Base-by-base conservation (phyloP, 2,888 invertebrate species). In the Tetragnatha montana region DNA sequence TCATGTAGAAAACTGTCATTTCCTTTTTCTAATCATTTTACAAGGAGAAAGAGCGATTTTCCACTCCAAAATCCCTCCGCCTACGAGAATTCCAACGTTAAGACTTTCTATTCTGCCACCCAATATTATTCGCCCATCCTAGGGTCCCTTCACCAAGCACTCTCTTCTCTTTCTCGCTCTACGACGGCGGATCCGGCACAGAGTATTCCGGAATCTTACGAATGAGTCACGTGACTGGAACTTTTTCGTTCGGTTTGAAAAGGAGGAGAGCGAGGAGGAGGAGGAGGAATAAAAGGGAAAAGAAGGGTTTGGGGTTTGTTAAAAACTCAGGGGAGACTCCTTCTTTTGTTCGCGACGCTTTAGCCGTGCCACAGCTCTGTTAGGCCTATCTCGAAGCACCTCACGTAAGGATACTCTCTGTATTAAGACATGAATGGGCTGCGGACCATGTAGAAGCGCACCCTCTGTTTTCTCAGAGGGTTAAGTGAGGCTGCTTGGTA, bases 261-360 rank as follows among this genome's bases (percentile, higher is more conserved):
- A 70, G 60, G 12, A 51, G 21, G 17, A 51, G n/a, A 17, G 74
- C 47, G 19, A 71, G 21, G 21, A 21, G 51, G 7, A 73, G n/a
- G 60, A 75, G 17, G 69, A 78, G 12, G 68, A 81, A 75, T 80
- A 75, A 70, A 49, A 49, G 71, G 71, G 81, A 89, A 84, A 85
- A 74, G 83, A 89, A 83, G 89, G 89, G 84, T 87, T 87, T 75
- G 87, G 87, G 81, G 80, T 88, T 89, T 89, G 84, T 89, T 89
- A 89, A 89, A 88, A 89, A 89, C 89, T 89, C 89, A 50, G 47
- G 89, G 89, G 84, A 89, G 84, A 76, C 73, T 83, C 74, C 51
- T 84, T 84, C 35, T 81, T 81, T 87, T 81, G 87, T 85, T 84
- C 84, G 70, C 68, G 74, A 50, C 79, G 74, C 50, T 75, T 88